Base-by-base conservation (phyloP, 2,113 vertebrate species). In the Kryptolebias marmoratus region DNA sequence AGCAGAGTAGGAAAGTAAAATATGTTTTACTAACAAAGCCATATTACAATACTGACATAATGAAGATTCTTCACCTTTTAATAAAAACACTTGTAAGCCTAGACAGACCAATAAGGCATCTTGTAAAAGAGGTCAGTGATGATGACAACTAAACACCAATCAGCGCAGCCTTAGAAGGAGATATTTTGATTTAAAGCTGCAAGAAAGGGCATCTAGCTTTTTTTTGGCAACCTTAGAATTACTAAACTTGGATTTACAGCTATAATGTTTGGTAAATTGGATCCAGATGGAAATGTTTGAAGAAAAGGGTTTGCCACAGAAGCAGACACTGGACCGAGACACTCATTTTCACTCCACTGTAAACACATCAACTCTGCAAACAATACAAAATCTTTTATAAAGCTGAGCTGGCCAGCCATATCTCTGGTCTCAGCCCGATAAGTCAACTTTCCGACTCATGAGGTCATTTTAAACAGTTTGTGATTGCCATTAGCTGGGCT, bases 301-400 rank as follows among this genome's bases (percentile, higher is more conserved):
- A 50, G n/a, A 50, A 75, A 16, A 31, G 55, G 30, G 55, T 71
- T 63, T 39, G 42, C 62, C 49, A 65, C 54, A 64, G 75, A 75
- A 60, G 58, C 30, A 77, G 79, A 91, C 65, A 75, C 18, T 56
- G 42, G 45, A 57, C 32, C n/a, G 63, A 86, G 69, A 75, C 52
- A 52, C 68, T 77, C 54, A 53, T 81, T 89, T 81, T 68, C 60
- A 36, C 65, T 81, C 70, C 60, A 36, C 65, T 67, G 73, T 9
- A 91, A 86, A 91, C 80, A 86, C 61, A 79, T 82, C 70, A 67
- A 72, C 81, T 87, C 57, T 64, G 70, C 83, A 84, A 91, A 92
- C 87, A 80, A 60, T 71, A 72, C 57, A 58, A 77, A 85, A 88
- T 87, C 77, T 78, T 75, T 68, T 69, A 61, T 47, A 79, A 64